Base-by-base conservation (phyloP, 2,113 vertebrate genomes). In the Holacanthus passer region DNA sequence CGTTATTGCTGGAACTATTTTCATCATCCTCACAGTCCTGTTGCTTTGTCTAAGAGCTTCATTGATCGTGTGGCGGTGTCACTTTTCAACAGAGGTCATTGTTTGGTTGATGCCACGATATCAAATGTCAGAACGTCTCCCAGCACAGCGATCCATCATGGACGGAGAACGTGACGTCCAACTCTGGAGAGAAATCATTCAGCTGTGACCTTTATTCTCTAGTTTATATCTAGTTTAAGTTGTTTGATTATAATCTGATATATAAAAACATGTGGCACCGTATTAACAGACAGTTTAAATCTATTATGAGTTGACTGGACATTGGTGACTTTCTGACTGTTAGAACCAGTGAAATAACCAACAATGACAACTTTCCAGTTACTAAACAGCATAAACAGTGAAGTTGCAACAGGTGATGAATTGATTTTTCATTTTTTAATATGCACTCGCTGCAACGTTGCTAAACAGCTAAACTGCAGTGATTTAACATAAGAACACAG, bases 391-490 rank as follows among this genome's bases (percentile, higher is more conserved):
- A 19, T 69, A 27, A 62, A 0, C 45, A 24, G 31, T 43, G 64
- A 32, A 4, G 50, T 27, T 59, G 20, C 69, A 6, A 22, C 71
- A n/a, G 58, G 47, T 77, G 75, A 76, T 66, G n/a, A 62, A 78
- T 68, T 7, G 31, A 1, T 22, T 0, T 60, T 35, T 10, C 11
- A 1, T 52, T 76, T 76, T 67, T 70, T 77, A 81, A 76, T 82
- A 78, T 80, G 72, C 17, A 3, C 22, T 39, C 10, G n/a, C 50
- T 84, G 81, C 78, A 84, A 56, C 20, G 14, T 74, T 77, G 87
- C 77, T 22, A 27, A 88, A 84, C 37, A 4, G 22, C 66, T 24
- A 72, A 77, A 78, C 69, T 2, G 0, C 14, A 1, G 31, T 29
- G 43, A 69, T 81, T 70, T 75, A 50, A 63, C 16, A 2, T n/a